Conservation (phyloP, 1,140 invertebrate genomes). For the Muscidifurax raptorellus region DNA sequence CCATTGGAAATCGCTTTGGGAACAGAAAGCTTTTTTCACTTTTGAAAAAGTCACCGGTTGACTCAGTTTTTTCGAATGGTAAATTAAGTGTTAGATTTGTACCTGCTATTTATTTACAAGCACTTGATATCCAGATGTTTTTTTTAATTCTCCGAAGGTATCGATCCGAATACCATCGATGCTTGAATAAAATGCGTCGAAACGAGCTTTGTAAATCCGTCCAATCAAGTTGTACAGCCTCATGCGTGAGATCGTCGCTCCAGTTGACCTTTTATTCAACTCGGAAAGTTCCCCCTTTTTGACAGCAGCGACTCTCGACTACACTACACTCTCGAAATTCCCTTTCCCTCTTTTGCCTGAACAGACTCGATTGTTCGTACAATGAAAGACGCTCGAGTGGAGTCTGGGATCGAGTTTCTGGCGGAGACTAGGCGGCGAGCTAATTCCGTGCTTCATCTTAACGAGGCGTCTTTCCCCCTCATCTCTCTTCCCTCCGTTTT, state of each 20-base stretch:
- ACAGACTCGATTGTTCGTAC: slow-evolving; percentile 30
- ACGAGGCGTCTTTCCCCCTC: slow-evolving; percentile 11
- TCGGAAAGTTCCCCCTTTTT: not conserved
- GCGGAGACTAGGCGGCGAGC: not conserved
- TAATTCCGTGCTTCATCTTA: slow-evolving; percentile 37
- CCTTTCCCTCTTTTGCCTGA: not conserved
- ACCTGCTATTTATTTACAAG: too few relatives aligned
- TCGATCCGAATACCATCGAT: too few relatives aligned
- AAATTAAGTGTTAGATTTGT: too few relatives aligned
- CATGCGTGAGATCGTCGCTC: not conserved
- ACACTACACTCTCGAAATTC: not conserved
- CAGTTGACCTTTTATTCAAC: slow-evolving; percentile 6
- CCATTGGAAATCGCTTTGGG: too few relatives aligned
- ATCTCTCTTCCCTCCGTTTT: not conserved
- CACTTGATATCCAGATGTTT: too few relatives aligned
- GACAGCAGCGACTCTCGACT: not conserved
- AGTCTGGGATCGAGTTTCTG: not conserved
- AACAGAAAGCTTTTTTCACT: too few relatives aligned
- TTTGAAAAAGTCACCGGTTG: too few relatives aligned
- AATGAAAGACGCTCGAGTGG: slow-evolving; percentile 19
- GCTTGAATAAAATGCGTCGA: too few relatives aligned
- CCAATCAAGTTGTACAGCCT: not conserved
- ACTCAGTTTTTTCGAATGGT: too few relatives aligned
- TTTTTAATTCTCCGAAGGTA: too few relatives aligned
- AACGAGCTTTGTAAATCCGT: too few relatives aligned